Evolutionary conservation across 2,888 invertebrate species (phyloP), one percentile per base, ranked within the genome.

Genomic region (Pelosia muscerda): DNA sequence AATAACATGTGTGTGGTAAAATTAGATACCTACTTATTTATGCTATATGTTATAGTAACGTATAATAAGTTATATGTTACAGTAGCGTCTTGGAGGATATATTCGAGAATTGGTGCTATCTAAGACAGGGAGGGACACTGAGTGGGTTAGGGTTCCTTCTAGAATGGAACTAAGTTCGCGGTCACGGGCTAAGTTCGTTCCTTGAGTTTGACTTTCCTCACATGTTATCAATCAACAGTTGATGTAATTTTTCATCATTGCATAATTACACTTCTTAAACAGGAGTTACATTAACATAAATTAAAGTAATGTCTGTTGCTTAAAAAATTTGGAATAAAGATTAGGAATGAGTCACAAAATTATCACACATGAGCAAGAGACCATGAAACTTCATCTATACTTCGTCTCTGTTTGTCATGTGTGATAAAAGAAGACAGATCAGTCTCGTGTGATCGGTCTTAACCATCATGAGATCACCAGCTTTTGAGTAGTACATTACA

Each of bases 311-410:
- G 19, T 6, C 1, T 42, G 19, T 42, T 42, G 42, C 19, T 19
- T 19, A 19, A 42, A 19, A 9, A 49, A 9, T 49, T 49, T 49
- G 49, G n/a, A 49, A 49, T 49, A n/a, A 49, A 49, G n/a, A 49
- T 42, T 19, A 42, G 19, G 6, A 42, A 19, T 49, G 49, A 49
- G 49, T 49, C 49, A 49, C 49, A n/a, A 15, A 38, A 38, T 49
- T 49, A 49, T 49, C n/a, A n/a, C 49, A 6, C 42, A 42, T 42
- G n/a, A 49, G 49, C 49, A 49, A 42, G 42, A 42, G 1, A 49
- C 49, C 49, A 49, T n/a, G 42, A n/a, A 49, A n/a, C 49, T n/a
- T 49, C 49, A 49, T 49, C 49, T 49, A n/a, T 49, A 49, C 49
- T 49, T n/a, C 49, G 49, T 49, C n/a, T 49, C 49, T n/a, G 49